Evolutionary conservation across 2,888 invertebrate genomes (phyloP).

Genomic region (Amphipyra berbera): DNA sequence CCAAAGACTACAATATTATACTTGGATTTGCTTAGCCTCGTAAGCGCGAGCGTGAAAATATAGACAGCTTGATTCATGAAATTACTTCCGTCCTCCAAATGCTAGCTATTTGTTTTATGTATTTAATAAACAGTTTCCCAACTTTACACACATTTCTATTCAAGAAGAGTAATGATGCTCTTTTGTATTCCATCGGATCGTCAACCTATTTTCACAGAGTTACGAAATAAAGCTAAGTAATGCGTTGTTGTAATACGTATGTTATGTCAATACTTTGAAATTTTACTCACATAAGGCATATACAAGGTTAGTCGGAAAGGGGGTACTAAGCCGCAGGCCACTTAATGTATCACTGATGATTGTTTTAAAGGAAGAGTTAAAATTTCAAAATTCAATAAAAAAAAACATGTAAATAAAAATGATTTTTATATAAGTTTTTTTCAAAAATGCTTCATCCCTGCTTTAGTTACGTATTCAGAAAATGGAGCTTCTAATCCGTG

Average conservation of each 20-base stretch:
- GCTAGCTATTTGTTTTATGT: neutral
- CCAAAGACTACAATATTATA: too few species aligned
- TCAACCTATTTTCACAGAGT: slow-evolving; percentile 54
- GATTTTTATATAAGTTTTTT: too few species aligned
- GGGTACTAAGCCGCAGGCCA: too few species aligned
- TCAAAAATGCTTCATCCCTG: too few species aligned
- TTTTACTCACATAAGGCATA: neutral
- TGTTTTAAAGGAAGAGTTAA: too few species aligned
- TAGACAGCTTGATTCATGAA: neutral
- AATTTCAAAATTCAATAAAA: too few species aligned
- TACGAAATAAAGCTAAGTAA: slow-evolving; percentile 50
- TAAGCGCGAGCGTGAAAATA: neutral
- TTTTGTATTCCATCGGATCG: slow-evolving; percentile 51
- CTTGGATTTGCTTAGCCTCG: neutral
- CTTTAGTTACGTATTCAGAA: too few species aligned
- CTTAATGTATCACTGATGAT: too few species aligned
- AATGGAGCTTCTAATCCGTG: too few species aligned
- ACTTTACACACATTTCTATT: slow-evolving; percentile 43
- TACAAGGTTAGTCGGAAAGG: too few species aligned
- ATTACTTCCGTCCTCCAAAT: slow-evolving; percentile 21
- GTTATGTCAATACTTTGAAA: slow-evolving; percentile 8
- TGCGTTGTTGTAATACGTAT: slow-evolving; percentile 23
- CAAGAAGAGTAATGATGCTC: slow-evolving; percentile 44
- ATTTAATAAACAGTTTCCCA: slow-evolving; percentile 10
- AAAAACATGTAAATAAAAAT: too few species aligned